Evolutionary conservation across 2,113 vertebrate genomes (phyloP).

Genomic region (Oreotrochilus melanogaster): DNA sequence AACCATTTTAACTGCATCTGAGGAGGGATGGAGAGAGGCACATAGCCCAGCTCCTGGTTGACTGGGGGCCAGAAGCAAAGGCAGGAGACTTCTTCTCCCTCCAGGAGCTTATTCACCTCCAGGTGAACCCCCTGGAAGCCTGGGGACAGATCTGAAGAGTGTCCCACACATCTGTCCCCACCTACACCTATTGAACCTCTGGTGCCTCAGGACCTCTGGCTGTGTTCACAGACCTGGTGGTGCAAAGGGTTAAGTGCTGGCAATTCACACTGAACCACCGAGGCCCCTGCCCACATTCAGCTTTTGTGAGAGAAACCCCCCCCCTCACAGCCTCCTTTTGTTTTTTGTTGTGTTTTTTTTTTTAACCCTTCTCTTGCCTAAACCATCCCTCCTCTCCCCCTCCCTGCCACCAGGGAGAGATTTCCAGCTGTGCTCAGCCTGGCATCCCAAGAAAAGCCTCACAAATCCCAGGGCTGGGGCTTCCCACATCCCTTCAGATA

Average conservation of each 20-base stretch:
- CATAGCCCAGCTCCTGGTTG: not conserved
- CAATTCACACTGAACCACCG: not conserved
- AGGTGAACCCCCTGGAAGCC: not conserved
- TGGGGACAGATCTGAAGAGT: not conserved
- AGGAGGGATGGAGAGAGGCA: not conserved
- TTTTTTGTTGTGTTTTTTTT: not conserved
- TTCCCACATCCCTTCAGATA: not conserved
- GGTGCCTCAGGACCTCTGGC: not conserved
- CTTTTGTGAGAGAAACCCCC: not conserved
- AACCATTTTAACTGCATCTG: not conserved
- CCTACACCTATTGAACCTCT: accelerated
- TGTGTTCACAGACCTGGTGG: accelerated
- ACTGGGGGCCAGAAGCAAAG: not conserved
- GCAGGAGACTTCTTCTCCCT: not conserved
- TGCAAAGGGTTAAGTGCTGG: not conserved
- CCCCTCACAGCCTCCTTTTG: not conserved
- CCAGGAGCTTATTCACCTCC: not conserved
- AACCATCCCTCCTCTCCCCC: not conserved
- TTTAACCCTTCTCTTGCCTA: not conserved
- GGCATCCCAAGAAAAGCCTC: not conserved
- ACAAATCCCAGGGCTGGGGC: not conserved
- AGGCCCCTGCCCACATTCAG: not conserved
- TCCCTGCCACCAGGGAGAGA: not conserved
- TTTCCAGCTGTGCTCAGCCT: not conserved
- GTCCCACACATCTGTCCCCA: not conserved